Evolutionary conservation across 2,797 vertebrate species (phyloP).

Genomic region (Pelobates cultripes): DNA sequence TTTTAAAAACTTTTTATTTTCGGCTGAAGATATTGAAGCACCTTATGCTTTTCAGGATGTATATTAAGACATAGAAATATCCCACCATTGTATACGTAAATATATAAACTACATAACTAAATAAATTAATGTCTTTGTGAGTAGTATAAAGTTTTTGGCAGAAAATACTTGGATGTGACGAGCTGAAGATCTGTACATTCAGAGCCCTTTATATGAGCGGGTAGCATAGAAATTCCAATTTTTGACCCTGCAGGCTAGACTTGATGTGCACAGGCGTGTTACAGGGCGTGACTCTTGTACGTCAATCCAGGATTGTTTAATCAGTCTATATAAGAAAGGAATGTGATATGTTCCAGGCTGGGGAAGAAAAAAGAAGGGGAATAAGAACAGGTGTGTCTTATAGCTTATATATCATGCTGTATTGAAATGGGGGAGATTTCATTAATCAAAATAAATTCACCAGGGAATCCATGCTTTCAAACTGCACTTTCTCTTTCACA

Average conservation of each 20-base stretch:
- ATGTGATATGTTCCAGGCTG: constrained; percentile 11
- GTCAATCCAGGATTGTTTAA: constrained; percentile 37
- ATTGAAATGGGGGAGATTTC: not conserved
- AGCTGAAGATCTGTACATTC: not conserved
- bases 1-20: too few relatives aligned
- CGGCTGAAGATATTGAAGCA: too few relatives aligned
- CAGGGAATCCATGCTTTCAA: not conserved
- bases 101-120: too few relatives aligned
- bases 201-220: too few relatives aligned
- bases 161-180: not conserved
- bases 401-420: not conserved
- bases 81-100: too few relatives aligned
- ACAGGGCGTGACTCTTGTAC: constrained; percentile 5
- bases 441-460: not conserved
- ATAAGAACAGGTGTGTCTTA: not conserved
- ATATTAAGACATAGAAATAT: too few relatives aligned
- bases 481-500: too few relatives aligned
- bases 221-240: not conserved
- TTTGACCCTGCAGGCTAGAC: constrained; percentile 19
- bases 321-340: constrained; percentile 39
- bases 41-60: too few relatives aligned
- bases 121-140: too few relatives aligned
- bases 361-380: not conserved
- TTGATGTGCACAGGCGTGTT: constrained; percentile 38
- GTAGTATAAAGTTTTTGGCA: too few relatives aligned